A percentile compares a stretch with the other conserved stretches of the same genome.
phyloP scores from a whole-genome alignment of 2,113 vertebrate genomes.

The Tympanuchus pallidicinctus region DNA sequence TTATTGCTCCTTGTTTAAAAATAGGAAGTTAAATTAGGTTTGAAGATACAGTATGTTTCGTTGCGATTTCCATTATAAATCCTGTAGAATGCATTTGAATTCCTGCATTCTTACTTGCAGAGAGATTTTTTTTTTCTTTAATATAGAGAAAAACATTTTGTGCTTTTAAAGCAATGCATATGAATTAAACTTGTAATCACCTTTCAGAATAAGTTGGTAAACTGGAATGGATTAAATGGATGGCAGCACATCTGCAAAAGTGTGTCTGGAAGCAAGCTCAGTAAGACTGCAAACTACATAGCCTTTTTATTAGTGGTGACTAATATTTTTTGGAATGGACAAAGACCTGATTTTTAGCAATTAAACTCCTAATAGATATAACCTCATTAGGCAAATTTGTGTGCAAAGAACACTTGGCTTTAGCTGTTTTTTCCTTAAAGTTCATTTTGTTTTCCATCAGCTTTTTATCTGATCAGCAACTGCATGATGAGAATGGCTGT shows the following conservation, averaged over 20 bases:
- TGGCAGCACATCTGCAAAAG: not conserved
- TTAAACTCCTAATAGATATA: not conserved
- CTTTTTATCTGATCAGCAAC: conserved; percentile 12
- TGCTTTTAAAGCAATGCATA: not conserved
- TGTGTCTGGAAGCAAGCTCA: not conserved
- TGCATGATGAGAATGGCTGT: not conserved
- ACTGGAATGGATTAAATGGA: not conserved
- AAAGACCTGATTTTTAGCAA: conserved; percentile 7
- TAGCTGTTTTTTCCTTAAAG: not conserved
- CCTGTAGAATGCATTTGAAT: not conserved
- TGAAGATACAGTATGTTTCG: not conserved
- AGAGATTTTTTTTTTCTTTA: not conserved
- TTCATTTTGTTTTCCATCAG: not conserved
- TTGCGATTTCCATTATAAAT: not conserved
- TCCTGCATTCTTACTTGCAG: not conserved
- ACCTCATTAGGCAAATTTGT: not conserved
- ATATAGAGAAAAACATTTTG: not conserved
- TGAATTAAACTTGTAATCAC: not conserved
- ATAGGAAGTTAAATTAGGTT: conserved; percentile 1
- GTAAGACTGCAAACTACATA: not conserved
- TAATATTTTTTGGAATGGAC: not conserved
- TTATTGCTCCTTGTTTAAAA: not conserved
- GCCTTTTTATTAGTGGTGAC: not conserved
- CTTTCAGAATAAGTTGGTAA: not conserved
- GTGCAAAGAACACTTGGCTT: not conserved